Evolutionary conservation across 2,888 invertebrate genomes (phyloP).

Genomic region (Xestia ashworthii): DNA sequence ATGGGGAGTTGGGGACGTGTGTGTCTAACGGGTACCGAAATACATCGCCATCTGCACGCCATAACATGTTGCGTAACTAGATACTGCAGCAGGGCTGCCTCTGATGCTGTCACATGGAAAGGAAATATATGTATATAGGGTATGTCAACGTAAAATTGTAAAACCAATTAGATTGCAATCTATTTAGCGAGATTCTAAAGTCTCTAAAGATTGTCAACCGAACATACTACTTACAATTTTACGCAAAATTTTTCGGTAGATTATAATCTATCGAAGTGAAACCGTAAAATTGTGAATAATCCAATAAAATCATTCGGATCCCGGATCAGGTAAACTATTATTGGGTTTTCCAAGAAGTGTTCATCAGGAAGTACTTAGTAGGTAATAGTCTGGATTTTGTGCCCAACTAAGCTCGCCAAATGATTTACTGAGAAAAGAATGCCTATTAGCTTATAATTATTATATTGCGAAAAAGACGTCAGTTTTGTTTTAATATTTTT

Average conservation of each 20-base stretch:
- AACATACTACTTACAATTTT: too few species aligned
- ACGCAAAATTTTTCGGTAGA: too few species aligned
- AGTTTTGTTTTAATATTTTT: not conserved
- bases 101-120: not conserved
- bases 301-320: too few species aligned
- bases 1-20: slow-evolving; percentile 24
- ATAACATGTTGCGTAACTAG: slow-evolving; percentile 74
- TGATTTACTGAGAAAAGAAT: not conserved
- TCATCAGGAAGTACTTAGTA: not conserved
- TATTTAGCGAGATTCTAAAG: too few species aligned
- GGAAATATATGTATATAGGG: not conserved
- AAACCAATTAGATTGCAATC: too few species aligned
- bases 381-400: not conserved
- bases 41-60: slow-evolving; percentile 75
- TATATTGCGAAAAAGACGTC: not conserved
- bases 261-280: too few species aligned
- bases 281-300: too few species aligned
- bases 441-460: not conserved
- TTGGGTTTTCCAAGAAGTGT: not conserved
- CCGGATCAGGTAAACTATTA: not conserved
- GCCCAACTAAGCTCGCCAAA: not conserved
- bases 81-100: slow-evolving; percentile 74
- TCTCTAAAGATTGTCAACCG: too few species aligned
- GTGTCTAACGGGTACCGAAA: slow-evolving; percentile 71
- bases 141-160: too few species aligned